These are phyloP conservation scores for Collichthys lucidus DNA, from an alignment of 2,113 vertebrate genomes.

Conservation along the genomic window DNA sequence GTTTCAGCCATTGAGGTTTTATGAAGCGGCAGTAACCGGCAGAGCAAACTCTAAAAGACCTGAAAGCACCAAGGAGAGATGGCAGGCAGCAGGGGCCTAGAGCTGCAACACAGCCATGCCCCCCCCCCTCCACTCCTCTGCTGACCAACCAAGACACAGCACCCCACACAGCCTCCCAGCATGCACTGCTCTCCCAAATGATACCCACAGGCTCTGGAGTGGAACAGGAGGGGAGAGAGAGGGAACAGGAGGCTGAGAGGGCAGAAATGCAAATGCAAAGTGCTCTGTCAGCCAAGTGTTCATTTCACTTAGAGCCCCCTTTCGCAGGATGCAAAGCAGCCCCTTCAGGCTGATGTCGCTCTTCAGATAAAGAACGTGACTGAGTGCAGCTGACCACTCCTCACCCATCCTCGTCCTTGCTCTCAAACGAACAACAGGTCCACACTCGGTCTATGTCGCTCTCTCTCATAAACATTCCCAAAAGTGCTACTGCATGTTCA, in stretches of 20 bases:
- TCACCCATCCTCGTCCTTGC: background rate
- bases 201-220: slow-evolving; percentile 62
- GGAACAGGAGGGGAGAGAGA: slow-evolving; percentile 37
- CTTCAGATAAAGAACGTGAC: slow-evolving; percentile 20
- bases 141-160: slow-evolving; percentile 61
- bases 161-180: slow-evolving; percentile 68
- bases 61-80: slow-evolving; percentile 74
- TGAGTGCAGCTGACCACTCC: slow-evolving; percentile 40
- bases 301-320: slow-evolving; percentile 63
- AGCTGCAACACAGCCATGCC: slow-evolving; percentile 41
- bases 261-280: slow-evolving; percentile 74
- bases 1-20: slow-evolving; percentile 77
- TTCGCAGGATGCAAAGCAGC: slow-evolving; percentile 53
- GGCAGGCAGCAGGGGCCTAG: slow-evolving; percentile 70
- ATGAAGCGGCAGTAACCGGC: slow-evolving; percentile 83
- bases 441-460: slow-evolving; percentile 7
- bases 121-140: slow-evolving; percentile 47
- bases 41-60: slow-evolving; percentile 75
- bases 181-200: slow-evolving; percentile 64
- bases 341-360: slow-evolving; percentile 17
- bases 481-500: slow-evolving; percentile 1
- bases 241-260: slow-evolving; percentile 46
- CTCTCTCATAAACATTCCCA: slow-evolving; percentile 1
- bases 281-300: slow-evolving; percentile 70
- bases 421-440: slow-evolving; percentile 31